Conservation (phyloP, 1,140 invertebrate species). For the Acromyrmex charruanus region DNA sequence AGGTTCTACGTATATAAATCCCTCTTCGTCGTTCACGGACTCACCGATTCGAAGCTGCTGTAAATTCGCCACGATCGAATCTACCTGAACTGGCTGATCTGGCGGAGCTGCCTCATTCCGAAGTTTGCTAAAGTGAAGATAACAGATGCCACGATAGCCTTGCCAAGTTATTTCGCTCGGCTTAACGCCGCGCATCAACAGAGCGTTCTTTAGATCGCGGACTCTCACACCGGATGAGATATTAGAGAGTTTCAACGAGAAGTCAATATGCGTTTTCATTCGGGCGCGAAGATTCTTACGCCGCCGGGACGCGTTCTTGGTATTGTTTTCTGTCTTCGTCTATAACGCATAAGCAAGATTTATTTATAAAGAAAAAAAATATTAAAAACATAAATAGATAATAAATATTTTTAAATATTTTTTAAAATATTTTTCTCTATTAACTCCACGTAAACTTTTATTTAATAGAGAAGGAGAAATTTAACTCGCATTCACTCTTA, state of each 20-base stretch:
- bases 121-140: constrained; percentile 89
- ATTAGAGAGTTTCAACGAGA: constrained; percentile 88
- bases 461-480: background rate
- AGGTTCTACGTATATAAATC: constrained; percentile 84
- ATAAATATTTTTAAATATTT: background rate
- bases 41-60: constrained; percentile 85
- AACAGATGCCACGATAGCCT: constrained; percentile 89
- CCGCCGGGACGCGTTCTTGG: constrained; percentile 64
- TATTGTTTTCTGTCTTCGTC: constrained; percentile 61
- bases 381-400: background rate
- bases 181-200: constrained; percentile 89
- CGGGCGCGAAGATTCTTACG: constrained; percentile 62
- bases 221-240: constrained; percentile 88
- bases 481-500: background rate
- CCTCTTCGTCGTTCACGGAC: constrained; percentile 75
- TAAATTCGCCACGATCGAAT: constrained; percentile 87
- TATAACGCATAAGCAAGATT: constrained; percentile 49
- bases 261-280: constrained; percentile 84
- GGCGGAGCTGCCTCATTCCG: constrained; percentile 79
- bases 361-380: background rate
- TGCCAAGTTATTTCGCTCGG: constrained; percentile 90
- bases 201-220: constrained; percentile 89
- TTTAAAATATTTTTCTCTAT: no score
- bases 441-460: background rate
- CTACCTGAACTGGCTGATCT: constrained; percentile 84